Conservation (phyloP, 2,888 invertebrate genomes). For the Phengaris alcon region DNA sequence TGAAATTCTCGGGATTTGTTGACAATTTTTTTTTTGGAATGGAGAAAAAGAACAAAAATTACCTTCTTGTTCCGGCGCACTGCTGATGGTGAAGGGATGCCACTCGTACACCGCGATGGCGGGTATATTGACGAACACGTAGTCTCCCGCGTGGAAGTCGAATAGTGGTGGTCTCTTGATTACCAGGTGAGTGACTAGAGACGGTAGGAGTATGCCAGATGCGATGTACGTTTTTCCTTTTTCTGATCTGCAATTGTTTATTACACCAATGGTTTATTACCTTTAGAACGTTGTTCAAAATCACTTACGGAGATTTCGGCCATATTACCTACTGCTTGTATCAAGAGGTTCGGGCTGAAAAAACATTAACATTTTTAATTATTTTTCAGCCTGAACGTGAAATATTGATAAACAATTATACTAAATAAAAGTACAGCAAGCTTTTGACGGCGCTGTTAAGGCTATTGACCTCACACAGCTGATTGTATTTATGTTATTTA, state of each 20-base stretch:
- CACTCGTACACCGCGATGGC: conserved; percentile 95
- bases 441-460: too few relatives aligned
- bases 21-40: neutral
- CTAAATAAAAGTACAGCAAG: too few relatives aligned
- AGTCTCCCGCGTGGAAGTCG: conserved; percentile 95
- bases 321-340: too few relatives aligned
- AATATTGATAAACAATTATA: too few relatives aligned
- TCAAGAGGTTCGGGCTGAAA: too few relatives aligned
- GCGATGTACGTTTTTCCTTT: conserved; percentile 25
- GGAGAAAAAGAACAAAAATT: neutral
- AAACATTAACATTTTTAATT: too few relatives aligned
- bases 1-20: neutral
- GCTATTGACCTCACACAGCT: too few relatives aligned
- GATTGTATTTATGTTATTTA: too few relatives aligned
- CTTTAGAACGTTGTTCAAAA: too few relatives aligned
- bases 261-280: too few relatives aligned
- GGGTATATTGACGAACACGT: conserved; percentile 95
- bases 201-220: neutral
- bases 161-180: conserved; percentile 92
- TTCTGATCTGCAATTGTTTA: conserved; percentile 6
- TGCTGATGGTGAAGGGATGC: conserved; percentile 98
- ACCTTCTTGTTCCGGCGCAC: conserved; percentile 96
- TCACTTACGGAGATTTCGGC: too few relatives aligned
- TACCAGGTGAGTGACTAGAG: conserved; percentile 93
- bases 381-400: too few relatives aligned